A percentile compares a stretch with the other conserved stretches of the same genome.
These are phyloP conservation scores for Nemoura dubitans DNA, from an alignment of 2,888 invertebrate genomes.

Conservation along the genomic window DNA sequence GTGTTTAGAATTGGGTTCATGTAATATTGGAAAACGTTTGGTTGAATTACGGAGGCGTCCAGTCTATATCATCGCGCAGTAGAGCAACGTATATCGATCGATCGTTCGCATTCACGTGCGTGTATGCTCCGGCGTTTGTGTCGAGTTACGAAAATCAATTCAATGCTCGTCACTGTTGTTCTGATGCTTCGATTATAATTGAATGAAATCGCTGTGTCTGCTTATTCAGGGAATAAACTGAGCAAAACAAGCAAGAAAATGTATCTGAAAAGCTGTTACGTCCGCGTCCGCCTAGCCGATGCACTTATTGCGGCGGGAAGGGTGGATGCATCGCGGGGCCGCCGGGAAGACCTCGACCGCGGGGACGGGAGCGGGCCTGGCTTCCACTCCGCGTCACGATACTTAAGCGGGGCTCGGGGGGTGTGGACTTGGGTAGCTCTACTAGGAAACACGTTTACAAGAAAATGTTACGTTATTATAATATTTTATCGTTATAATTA, in stretches of 20 bases:
- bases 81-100: background rate
- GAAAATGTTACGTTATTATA: constrained; percentile 45
- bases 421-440: background rate
- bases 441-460: constrained; percentile 46
- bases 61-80: background rate
- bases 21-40: background rate
- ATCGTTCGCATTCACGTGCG: background rate
- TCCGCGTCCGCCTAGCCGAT: background rate
- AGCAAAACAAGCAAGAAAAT: background rate
- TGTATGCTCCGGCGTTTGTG: background rate
- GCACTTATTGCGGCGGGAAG: too few relatives aligned
- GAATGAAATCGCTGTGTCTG: background rate
- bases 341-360: too few relatives aligned
- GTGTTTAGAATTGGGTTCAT: background rate
- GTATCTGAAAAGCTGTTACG: background rate
- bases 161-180: background rate
- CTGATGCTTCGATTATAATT: background rate
- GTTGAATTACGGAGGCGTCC: background rate
- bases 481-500: constrained; percentile 46
- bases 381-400: too few relatives aligned
- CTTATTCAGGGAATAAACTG: background rate
- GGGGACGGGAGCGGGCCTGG: too few relatives aligned
- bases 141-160: background rate
- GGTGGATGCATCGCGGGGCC: too few relatives aligned
- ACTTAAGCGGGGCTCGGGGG: too few relatives aligned